phyloP scores from a whole-genome alignment of 2,113 vertebrate species.

The Aplodontia rufa region DNA sequence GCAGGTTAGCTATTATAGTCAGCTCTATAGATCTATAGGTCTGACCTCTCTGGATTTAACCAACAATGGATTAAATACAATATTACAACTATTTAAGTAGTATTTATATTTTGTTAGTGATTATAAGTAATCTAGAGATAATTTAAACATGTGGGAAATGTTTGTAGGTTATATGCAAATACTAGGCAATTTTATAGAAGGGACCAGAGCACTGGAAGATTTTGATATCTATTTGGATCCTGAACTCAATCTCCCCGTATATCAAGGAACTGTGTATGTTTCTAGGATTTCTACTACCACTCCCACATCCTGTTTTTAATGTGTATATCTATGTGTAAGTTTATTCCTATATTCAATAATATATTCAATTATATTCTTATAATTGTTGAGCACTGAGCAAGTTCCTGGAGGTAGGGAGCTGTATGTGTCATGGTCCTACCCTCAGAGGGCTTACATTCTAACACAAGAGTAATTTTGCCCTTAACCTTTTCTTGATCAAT shows the following conservation, averaged over 20 bases:
- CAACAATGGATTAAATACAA: too few relatives aligned
- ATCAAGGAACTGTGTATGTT: neutral
- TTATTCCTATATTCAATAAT: neutral
- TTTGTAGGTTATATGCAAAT: neutral
- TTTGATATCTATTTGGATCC: neutral
- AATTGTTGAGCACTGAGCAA: neutral
- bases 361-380: too few relatives aligned
- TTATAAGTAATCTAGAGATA: too few relatives aligned
- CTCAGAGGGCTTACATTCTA: neutral
- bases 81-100: too few relatives aligned
- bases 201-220: too few relatives aligned
- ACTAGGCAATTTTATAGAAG: neutral
- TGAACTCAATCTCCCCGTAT: neutral
- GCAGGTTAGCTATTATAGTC: neutral
- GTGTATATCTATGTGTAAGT: too few relatives aligned
- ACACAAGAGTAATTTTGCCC: neutral
- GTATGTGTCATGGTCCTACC: neutral
- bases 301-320: neutral
- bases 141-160: neutral
- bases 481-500: neutral
- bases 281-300: neutral
- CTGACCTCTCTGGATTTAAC: neutral
- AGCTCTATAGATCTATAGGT: neutral
- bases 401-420: neutral
- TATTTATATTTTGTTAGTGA: too few relatives aligned